A percentile compares a stretch with the other conserved stretches of the same genome.
phyloP scores from a whole-genome alignment of 2,797 vertebrate species.

The Lateolabrax maculatus region DNA sequence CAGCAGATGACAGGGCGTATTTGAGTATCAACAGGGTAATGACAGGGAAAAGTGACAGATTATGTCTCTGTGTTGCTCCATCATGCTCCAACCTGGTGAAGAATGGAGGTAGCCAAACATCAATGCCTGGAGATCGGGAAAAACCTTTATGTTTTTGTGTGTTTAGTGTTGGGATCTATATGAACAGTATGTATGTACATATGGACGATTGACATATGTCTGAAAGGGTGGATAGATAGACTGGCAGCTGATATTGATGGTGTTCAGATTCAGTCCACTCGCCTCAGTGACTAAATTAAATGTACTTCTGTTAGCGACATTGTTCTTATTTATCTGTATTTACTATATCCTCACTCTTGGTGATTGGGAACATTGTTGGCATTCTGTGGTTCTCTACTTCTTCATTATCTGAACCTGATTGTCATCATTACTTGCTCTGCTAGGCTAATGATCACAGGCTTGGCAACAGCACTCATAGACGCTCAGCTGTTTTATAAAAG shows the following conservation, averaged over 20 bases:
- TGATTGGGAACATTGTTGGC: slow-evolving; percentile 64
- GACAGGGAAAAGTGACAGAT: slow-evolving; percentile 83
- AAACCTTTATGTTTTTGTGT: slow-evolving; percentile 42
- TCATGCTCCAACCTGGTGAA: slow-evolving; percentile 73
- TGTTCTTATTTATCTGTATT: slow-evolving; percentile 65
- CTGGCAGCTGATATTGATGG: slow-evolving; percentile 42
- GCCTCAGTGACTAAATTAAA: slow-evolving; percentile 46
- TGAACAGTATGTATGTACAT: slow-evolving; percentile 34
- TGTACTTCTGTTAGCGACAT: slow-evolving; percentile 33
- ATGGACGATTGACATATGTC: slow-evolving; percentile 20
- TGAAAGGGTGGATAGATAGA: slow-evolving; percentile 43
- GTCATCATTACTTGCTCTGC: slow-evolving; percentile 67
- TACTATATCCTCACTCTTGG: slow-evolving; percentile 30
- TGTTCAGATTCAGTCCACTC: slow-evolving; percentile 42
- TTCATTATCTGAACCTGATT: slow-evolving; percentile 72
- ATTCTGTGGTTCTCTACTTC: slow-evolving; percentile 57
- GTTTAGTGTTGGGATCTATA: slow-evolving; percentile 50
- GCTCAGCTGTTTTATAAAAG: slow-evolving; percentile 77
- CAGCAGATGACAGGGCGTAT: slow-evolving; percentile 61
- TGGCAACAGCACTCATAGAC: slow-evolving; percentile 77
- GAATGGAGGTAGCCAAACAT: slow-evolving; percentile 60
- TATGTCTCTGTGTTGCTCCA: slow-evolving; percentile 77
- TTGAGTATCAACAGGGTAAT: slow-evolving; percentile 82
- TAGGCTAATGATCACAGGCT: slow-evolving; percentile 71
- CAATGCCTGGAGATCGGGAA: slow-evolving; percentile 46